A percentile compares a stretch with the other conserved stretches of the same genome.
Conservation (phyloP, 2,113 vertebrate species). For the Sula dactylatra region DNA sequence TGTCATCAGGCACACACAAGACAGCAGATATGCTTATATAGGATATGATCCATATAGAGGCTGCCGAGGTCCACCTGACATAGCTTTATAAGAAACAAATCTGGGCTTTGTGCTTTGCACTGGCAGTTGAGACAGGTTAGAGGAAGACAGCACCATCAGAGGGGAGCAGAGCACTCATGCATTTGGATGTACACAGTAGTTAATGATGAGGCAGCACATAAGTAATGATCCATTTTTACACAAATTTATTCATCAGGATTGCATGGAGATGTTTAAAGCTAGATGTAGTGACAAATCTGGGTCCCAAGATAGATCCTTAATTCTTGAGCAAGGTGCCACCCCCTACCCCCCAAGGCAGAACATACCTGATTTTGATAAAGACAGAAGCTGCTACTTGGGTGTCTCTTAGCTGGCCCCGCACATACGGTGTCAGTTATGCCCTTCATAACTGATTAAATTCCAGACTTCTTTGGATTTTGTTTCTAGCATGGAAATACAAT, state of each 20-base stretch:
- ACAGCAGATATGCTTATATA: fast-evolving
- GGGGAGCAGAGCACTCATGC: not conserved
- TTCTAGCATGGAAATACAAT: not conserved
- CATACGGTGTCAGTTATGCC: not conserved
- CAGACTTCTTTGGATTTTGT: not conserved
- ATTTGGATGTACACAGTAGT: not conserved
- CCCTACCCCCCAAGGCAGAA: not conserved
- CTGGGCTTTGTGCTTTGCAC: not conserved
- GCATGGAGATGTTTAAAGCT: not conserved
- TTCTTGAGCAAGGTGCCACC: not conserved
- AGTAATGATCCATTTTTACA: not conserved
- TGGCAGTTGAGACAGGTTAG: not conserved
- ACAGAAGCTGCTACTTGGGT: not conserved
- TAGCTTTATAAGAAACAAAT: not conserved
- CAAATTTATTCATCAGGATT: not conserved
- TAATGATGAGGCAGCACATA: not conserved
- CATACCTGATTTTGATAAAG: not conserved
- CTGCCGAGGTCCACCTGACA: not conserved
- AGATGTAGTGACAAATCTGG: not conserved
- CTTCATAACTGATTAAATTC: not conserved
- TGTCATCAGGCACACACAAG: not conserved
- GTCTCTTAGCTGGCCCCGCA: not conserved
- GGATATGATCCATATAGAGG: not conserved
- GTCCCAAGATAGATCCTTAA: not conserved
- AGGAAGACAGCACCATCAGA: not conserved